phyloP scores from a whole-genome alignment of 92 coral and sea anemone species.

The Montipora capitata region DNA sequence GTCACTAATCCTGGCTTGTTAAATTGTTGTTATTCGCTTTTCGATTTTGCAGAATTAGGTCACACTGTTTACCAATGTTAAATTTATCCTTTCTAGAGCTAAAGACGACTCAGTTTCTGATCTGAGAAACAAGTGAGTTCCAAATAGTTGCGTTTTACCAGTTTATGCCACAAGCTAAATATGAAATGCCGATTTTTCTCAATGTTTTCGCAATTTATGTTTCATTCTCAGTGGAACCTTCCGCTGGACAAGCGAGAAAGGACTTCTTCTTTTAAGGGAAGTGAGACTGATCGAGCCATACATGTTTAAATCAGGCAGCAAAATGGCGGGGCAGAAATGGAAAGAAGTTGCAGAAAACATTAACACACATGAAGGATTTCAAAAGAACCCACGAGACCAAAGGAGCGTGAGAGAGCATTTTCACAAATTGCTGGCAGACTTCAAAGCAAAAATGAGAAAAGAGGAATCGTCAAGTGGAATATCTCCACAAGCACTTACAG shows the following conservation, averaged over 20 bases:
- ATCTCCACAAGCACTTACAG: neutral
- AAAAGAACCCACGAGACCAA: neutral
- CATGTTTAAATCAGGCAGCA: neutral
- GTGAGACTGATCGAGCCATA: neutral
- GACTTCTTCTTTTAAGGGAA: conserved; percentile 41
- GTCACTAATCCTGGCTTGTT: too few species aligned
- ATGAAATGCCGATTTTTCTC: too few species aligned
- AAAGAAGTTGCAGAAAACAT: conserved; percentile 46
- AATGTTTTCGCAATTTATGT: neutral
- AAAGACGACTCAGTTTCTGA: too few species aligned
- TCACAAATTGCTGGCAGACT: neutral
- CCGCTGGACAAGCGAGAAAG: conserved; percentile 51
- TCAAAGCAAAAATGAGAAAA: neutral
- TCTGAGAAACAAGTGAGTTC: too few species aligned
- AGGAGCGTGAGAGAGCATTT: conserved; percentile 2
- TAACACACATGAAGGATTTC: conserved; percentile 16
- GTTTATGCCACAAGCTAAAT: too few species aligned
- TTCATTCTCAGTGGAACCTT: neutral
- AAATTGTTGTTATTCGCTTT: too few species aligned
- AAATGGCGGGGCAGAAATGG: conserved; percentile 69
- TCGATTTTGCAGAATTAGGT: too few species aligned
- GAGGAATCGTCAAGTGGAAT: neutral
- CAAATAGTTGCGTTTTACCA: too few species aligned
- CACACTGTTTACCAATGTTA: too few species aligned
- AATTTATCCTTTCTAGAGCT: too few species aligned